Percentiles rank a stretch among this genome's conserved stretches.
Conservation (phyloP, 2,888 invertebrate genomes). For the Gastrophysa polygoni region DNA sequence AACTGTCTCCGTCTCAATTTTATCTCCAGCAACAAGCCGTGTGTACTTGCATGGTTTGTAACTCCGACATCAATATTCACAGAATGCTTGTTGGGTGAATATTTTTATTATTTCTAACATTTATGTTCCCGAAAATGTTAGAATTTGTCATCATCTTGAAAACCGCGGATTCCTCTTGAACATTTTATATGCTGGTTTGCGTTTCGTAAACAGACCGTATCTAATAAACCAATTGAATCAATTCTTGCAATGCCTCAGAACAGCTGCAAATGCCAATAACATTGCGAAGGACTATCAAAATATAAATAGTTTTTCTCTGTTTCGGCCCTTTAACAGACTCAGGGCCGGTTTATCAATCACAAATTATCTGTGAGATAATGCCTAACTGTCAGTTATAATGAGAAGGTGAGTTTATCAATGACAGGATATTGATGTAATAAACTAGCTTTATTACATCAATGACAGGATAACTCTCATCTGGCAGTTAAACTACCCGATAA, state of each 20-base stretch:
- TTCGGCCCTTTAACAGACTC: too few species aligned
- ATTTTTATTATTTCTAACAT: slow-evolving; percentile 1
- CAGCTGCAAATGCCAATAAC: slow-evolving; percentile 8
- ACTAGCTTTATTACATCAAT: too few species aligned
- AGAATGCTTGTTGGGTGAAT: slow-evolving; percentile 4
- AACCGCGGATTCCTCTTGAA: not conserved
- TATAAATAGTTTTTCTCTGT: too few species aligned
- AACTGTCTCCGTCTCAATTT: slow-evolving; percentile 3
- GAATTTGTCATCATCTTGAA: slow-evolving; percentile 7
- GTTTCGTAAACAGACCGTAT: slow-evolving; percentile 4
- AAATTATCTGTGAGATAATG: too few species aligned
- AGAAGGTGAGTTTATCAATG: too few species aligned
- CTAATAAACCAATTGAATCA: not conserved
- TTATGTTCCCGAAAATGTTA: not conserved
- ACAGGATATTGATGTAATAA: too few species aligned
- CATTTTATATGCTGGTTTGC: slow-evolving; percentile 1
- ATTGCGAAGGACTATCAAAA: too few species aligned
- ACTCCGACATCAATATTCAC: slow-evolving; percentile 7
- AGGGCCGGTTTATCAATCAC: too few species aligned
- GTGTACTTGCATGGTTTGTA: slow-evolving; percentile 10
- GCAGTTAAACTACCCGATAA: too few species aligned
- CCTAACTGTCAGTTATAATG: too few species aligned
- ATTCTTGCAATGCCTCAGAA: slow-evolving; percentile 8
- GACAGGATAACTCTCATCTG: too few species aligned
- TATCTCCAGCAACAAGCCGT: slow-evolving; percentile 6